phyloP scores from a whole-genome alignment of 1,140 invertebrate species.

The Calephelis nemesis region DNA sequence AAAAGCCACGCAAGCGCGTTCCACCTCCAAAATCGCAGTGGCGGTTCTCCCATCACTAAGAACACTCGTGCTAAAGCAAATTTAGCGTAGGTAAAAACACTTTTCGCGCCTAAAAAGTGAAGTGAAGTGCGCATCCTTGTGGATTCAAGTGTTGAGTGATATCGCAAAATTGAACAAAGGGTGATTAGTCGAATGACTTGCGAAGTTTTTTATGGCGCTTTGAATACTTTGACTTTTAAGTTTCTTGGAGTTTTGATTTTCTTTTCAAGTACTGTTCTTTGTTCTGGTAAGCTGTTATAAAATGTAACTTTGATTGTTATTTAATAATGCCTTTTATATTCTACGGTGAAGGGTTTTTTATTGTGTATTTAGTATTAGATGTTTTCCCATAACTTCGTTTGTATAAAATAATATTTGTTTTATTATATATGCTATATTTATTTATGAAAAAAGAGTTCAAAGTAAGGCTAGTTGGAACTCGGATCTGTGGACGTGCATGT shows the following conservation, averaged over 20 bases:
- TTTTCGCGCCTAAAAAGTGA: constrained; percentile 24
- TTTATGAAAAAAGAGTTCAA: no score
- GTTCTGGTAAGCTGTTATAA: constrained; percentile 9
- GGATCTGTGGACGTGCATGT: no score
- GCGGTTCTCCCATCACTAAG: constrained; percentile 46
- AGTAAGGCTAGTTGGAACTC: no score
- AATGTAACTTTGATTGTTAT: background rate
- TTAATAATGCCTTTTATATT: background rate
- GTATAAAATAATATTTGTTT: no score
- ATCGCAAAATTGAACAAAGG: constrained; percentile 20
- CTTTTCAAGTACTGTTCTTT: background rate
- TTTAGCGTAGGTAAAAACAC: constrained; percentile 11
- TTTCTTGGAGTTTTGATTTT: constrained; percentile 13
- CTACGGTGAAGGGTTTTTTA: background rate
- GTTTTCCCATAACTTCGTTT: no score
- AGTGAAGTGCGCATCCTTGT: constrained; percentile 20
- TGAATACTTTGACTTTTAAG: constrained; percentile 14
- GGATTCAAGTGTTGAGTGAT: constrained; percentile 20
- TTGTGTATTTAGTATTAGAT: background rate
- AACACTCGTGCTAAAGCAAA: constrained; percentile 39
- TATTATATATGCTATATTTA: no score
- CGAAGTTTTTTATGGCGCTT: constrained; percentile 11
- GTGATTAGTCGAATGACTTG: constrained; percentile 22
- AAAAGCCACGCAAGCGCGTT: constrained; percentile 67
- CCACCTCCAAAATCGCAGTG: constrained; percentile 53